Conservation (phyloP, 2,113 vertebrate genomes). For the Tylochromis polylepis region DNA sequence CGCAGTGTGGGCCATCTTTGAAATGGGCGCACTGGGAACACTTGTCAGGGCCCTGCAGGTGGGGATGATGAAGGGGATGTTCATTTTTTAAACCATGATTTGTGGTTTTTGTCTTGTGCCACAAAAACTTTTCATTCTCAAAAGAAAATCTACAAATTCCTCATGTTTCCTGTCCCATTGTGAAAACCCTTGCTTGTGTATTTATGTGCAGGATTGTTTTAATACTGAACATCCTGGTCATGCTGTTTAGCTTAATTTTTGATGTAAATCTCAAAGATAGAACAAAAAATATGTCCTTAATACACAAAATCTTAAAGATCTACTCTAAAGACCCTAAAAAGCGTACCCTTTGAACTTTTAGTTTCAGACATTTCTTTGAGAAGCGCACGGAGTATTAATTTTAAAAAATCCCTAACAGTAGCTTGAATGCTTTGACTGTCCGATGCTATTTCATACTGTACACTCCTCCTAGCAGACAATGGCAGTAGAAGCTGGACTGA, state of each 20-base stretch:
- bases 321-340: not conserved
- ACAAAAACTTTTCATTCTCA: not conserved
- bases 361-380: not conserved
- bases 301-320: not conserved
- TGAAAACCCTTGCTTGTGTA: not conserved
- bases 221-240: not conserved
- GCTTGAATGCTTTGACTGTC: not conserved
- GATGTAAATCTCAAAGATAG: not conserved
- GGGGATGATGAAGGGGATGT: not conserved
- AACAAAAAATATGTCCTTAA: not conserved
- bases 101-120: not conserved
- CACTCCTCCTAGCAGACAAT: not conserved
- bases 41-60: conserved; percentile 77
- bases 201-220: not conserved
- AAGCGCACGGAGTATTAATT: not conserved
- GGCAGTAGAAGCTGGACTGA: conserved; percentile 49
- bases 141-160: not conserved
- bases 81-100: not conserved
- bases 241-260: not conserved
- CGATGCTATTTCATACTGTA: not conserved
- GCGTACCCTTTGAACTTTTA: not conserved
- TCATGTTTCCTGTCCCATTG: not conserved
- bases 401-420: not conserved
- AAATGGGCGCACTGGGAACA: conserved; percentile 82
- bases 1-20: conserved; percentile 84